A percentile compares a stretch with the other conserved stretches of the same genome.
Conservation (phyloP, 2,888 invertebrate genomes). For the Limnephilus lunatus region DNA sequence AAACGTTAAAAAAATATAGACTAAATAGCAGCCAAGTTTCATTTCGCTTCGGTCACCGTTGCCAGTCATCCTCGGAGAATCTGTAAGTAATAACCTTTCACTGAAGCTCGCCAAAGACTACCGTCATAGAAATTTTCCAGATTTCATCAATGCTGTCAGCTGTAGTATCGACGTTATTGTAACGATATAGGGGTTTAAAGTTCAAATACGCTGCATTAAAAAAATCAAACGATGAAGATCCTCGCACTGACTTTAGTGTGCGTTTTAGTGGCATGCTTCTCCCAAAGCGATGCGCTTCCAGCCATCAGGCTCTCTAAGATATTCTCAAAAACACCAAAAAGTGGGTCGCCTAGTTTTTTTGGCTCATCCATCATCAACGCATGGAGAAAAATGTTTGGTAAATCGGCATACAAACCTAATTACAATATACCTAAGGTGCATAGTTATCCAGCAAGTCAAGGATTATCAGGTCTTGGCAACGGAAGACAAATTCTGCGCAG, state of each 20-base stretch:
- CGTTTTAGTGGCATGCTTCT: not conserved
- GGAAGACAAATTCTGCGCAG: not conserved
- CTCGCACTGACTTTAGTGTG: not conserved
- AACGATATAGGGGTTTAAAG: too few species aligned
- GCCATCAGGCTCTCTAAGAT: not conserved
- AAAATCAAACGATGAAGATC: not conserved
- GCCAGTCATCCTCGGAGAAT: too few species aligned
- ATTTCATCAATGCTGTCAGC: too few species aligned
- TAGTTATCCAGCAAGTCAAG: constrained; percentile 47
- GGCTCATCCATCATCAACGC: not conserved
- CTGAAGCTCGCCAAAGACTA: too few species aligned
- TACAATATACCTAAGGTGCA: not conserved
- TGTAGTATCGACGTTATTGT: too few species aligned
- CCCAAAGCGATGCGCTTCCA: not conserved
- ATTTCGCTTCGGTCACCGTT: too few species aligned
- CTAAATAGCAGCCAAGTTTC: too few species aligned
- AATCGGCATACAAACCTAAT: not conserved
- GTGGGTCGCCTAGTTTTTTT: not conserved
- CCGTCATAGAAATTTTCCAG: too few species aligned
- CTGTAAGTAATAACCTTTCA: too few species aligned
- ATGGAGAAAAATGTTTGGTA: not conserved
- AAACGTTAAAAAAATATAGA: too few species aligned
- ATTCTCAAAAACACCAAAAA: not conserved
- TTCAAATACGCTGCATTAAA: not conserved
- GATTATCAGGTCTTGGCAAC: constrained; percentile 42